Base-by-base conservation (phyloP, 2,888 invertebrate genomes). In the Hololepta plana region DNA sequence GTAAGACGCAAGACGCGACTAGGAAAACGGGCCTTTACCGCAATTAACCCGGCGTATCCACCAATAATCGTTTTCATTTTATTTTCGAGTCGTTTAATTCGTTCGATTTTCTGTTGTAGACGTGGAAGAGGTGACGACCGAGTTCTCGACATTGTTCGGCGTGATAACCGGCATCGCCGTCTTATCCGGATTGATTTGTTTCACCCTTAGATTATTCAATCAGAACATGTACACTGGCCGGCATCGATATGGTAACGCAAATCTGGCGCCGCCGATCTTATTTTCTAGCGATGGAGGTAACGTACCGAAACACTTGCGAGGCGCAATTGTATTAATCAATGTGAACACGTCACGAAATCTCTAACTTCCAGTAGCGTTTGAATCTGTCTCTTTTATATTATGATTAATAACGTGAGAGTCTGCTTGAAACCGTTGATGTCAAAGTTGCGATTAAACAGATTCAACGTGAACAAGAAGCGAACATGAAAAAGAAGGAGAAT, bases 281-380 rank as follows among this genome's bases (percentile, higher is more conserved):
- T 84, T 80, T 60, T 76, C 81, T 37, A 81, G 76, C 51, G 81
- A 84, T 51, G 77, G 80, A 55, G 82, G 82, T 82, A 57, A 55
- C n/a, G n/a, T n/a, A n/a, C n/a, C n/a, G n/a, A n/a, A n/a, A n/a
- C n/a, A n/a, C n/a, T 47, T 60, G n/a, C n/a, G n/a, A n/a, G n/a
- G n/a, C n/a, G n/a, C n/a, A n/a, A n/a, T n/a, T n/a, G n/a, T n/a
- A n/a, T n/a, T n/a, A n/a, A n/a, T n/a, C n/a, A n/a, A n/a, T n/a
- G n/a, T n/a, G n/a, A n/a, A n/a, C n/a, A n/a, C n/a, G n/a, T n/a
- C n/a, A n/a, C n/a, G n/a, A n/a, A n/a, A n/a, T n/a, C n/a, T n/a
- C n/a, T n/a, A n/a, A n/a, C n/a, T n/a, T n/a, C n/a, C n/a, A n/a
- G n/a, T n/a, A n/a, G n/a, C n/a, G n/a, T n/a, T n/a, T n/a, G n/a